A percentile compares a stretch with the other conserved stretches of the same genome.
phyloP scores from a whole-genome alignment of 2,113 vertebrate species.

The Montifringilla adamsi region DNA sequence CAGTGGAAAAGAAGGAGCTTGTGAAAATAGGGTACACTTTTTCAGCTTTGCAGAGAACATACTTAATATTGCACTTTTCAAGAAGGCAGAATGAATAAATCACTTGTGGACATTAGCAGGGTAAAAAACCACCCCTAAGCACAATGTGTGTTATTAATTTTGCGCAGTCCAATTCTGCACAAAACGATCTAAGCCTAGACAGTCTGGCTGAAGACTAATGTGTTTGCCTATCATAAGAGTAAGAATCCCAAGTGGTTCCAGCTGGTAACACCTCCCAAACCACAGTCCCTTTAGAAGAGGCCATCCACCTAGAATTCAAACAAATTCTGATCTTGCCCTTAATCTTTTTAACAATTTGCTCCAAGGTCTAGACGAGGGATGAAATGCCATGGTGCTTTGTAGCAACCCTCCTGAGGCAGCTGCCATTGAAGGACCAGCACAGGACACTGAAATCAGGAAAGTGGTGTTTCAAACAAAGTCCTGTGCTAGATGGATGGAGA shows the following conservation, averaged over 20 bases:
- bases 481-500: neutral
- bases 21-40: neutral
- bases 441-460: neutral
- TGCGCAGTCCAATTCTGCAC: neutral
- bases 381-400: neutral
- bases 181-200: neutral
- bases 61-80: conserved; percentile 4
- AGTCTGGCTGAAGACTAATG: neutral
- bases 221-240: neutral
- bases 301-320: neutral
- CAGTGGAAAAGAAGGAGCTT: neutral
- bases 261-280: neutral
- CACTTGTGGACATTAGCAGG: neutral
- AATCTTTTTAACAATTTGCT: conserved; percentile 16
- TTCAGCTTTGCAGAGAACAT: neutral
- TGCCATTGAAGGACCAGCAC: neutral
- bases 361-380: neutral
- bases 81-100: neutral
- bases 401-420: neutral
- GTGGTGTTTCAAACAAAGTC: neutral
- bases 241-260: neutral
- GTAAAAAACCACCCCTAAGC: neutral
- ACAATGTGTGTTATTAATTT: neutral
- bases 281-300: neutral
- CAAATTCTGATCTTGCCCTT: neutral